Base-by-base conservation (phyloP, 2,888 invertebrate genomes). In the Philereme vetulata region DNA sequence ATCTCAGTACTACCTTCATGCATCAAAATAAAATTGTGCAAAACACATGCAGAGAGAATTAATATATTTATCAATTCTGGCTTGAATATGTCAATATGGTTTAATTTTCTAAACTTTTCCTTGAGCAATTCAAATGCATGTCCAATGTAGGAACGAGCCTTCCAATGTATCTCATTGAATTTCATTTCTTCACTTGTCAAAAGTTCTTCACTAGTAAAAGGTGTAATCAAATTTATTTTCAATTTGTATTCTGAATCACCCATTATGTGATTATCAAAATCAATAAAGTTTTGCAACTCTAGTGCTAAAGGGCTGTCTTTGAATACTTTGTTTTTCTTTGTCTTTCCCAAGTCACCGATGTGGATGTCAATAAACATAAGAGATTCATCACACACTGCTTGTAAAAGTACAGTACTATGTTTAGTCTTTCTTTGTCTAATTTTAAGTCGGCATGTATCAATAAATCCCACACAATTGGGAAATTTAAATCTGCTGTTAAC, bases 401-500 rank as follows among this genome's bases (percentile, higher is more conserved):
- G 92, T 21, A 92, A 67, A 4, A 90, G 76, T n/a, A 91, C 71
- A 36, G 72, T 75, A 10, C 86, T 82, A 54, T 81, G 75, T 62
- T 78, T 80, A 7, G 72, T 70, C 58, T 76, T 77, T 71, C 81
- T 86, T 7, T 84, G 77, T 0, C 85, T 85, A 45, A 90, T 75
- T 80, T 82, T 86, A 4, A 92, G 77, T n/a, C 82, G 70, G 64
- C 87, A 90, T 7, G 84, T 76, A 74, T 90, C 90, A 65, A 92
- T 84, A 53, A 91, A 90, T 5, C 92, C 92, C 34, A 91, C 84
- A 79, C 92, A 91, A 62, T 91, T 92, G 4, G 92, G 92, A 65
- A 90, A 87, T 65, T 86, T 85, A 65, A 82, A 85, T 59, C 81
- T 74, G 57, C 84, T 88, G 61, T 90, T 85, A 6, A 91, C 86